Evolutionary conservation across 2,113 vertebrate genomes (phyloP), one percentile per base, ranked within the genome.

Genomic region (Rhabdomys dilectus): DNA sequence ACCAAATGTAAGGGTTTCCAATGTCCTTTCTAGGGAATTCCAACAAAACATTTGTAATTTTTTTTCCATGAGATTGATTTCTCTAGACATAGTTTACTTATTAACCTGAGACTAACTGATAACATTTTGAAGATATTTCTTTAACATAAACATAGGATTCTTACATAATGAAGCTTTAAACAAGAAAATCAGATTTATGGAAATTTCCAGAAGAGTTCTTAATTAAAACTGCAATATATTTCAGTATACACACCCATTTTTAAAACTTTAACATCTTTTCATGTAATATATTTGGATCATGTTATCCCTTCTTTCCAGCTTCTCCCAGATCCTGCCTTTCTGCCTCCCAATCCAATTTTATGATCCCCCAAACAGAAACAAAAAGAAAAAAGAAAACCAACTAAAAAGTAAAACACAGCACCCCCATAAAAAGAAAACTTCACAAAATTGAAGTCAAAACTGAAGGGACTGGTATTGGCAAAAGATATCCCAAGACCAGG

Each of bases 41-140:
- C 62, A 76, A 80, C 78, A 36, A 93, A 78, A 13, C 24, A 87
- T n/a, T 60, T 96, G n/a, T 58, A 15, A 70, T 77, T 66, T 90
- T 93, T 92, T 34, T 84, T 6, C 9, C 42, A 66, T 51, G 82
- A 77, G 95, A 84, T 85, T 64, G 16, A 89, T 93, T 96, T 95
- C 34, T 94, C 0, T 91, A 56, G 34, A 89, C 9, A 75, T 51
- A 89, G 26, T 89, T 90, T 66, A 85, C 31, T 91, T 94, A 31
- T 87, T 82, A 93, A 73, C 34, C 39, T 78, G 31, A 80, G 78
- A 73, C 1, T 45, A 42, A 36, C 19, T 86, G 42, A 42, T 92
- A 88, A 77, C 31, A 80, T 88, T 77, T 91, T 86, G 66, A 19
- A 92, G 45, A 90, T 48, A 45, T 81, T 29, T 70, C 90, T 81